These are phyloP conservation scores for Tachypleus tridentatus DNA, from an alignment of 1,140 invertebrate genomes.

Conservation along the genomic window DNA sequence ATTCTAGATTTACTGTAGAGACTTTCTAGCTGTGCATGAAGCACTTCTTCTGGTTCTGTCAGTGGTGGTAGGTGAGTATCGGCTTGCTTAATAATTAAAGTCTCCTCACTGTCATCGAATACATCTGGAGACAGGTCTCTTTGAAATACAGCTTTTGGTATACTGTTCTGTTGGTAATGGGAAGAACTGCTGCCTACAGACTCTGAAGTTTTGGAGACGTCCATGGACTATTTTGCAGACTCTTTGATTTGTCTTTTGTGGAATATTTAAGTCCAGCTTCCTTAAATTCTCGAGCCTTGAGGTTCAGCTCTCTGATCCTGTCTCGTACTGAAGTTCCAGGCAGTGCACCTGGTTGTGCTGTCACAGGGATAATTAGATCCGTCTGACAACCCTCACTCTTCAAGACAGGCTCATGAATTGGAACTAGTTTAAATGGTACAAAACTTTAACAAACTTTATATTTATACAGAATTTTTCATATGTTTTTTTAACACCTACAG, in stretches of 20 bases:
- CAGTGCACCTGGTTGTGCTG: no score
- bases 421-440: no score
- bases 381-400: no score
- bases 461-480: no score
- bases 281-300: slow-evolving; percentile 40
- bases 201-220: slow-evolving; percentile 40
- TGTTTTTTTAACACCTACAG: no score
- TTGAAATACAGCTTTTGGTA: neutral
- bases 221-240: slow-evolving; percentile 39
- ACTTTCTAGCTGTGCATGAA: slow-evolving; percentile 31
- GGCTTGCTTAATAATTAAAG: neutral
- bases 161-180: slow-evolving; percentile 26
- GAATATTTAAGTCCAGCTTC: slow-evolving; percentile 33
- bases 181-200: slow-evolving; percentile 25
- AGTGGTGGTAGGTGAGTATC: slow-evolving; percentile 10
- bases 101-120: slow-evolving; percentile 6
- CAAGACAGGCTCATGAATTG: no score
- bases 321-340: slow-evolving; percentile 26
- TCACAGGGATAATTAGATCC: no score
- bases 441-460: no score
- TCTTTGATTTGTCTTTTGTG: slow-evolving; percentile 32
- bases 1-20: slow-evolving; percentile 30
- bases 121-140: slow-evolving; percentile 5
- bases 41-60: slow-evolving; percentile 29
- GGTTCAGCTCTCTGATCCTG: slow-evolving; percentile 40